Base-by-base conservation (phyloP, 2,797 vertebrate species). In the Aulostomus chinensis region DNA sequence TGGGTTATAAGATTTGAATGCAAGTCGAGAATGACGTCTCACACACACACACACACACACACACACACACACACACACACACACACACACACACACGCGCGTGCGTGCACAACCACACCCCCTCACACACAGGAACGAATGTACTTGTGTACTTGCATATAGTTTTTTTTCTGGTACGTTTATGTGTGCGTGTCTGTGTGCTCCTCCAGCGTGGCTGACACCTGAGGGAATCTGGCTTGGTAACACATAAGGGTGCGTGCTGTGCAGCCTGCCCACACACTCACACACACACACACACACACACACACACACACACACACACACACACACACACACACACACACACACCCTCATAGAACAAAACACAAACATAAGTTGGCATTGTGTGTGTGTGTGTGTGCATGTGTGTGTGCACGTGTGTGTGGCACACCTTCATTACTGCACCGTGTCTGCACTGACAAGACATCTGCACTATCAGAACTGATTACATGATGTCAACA, bases 151-250 rank as follows among this genome's bases (percentile, higher is more conserved):
- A n/a, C n/a, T n/a, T n/a, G n/a, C n/a, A n/a, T n/a, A n/a, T n/a
- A n/a, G n/a, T n/a, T n/a, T n/a, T n/a, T n/a, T n/a, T n/a, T n/a
- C n/a, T n/a, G n/a, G n/a, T n/a, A n/a, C n/a, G n/a, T n/a, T n/a
- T 46, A 33, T 41, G 42, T 33, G 28, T 11, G 9, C 16, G 24
- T 16, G 11, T 16, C 16, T 41, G 25, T 17, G 33, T 25, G 21
- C 17, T 9, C 14, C 30, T 22, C 0, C 31, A 18, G 16, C 42
- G 30, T 1, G 4, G 49, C 48, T 55, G 30, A 40, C 17, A 60
- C 81, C 73, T 70, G 46, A 72, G 65, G 76, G 61, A 22, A 80
- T 82, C 57, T 84, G 76, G 72, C 12, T 26, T 63, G 67, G 58
- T 58, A 52, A 59, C 34, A 57, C 43, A 50, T 15, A 39, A 46